A percentile compares a stretch with the other conserved stretches of the same genome.
Evolutionary conservation across 2,888 invertebrate species (phyloP).

Genomic region (Labia minor): DNA sequence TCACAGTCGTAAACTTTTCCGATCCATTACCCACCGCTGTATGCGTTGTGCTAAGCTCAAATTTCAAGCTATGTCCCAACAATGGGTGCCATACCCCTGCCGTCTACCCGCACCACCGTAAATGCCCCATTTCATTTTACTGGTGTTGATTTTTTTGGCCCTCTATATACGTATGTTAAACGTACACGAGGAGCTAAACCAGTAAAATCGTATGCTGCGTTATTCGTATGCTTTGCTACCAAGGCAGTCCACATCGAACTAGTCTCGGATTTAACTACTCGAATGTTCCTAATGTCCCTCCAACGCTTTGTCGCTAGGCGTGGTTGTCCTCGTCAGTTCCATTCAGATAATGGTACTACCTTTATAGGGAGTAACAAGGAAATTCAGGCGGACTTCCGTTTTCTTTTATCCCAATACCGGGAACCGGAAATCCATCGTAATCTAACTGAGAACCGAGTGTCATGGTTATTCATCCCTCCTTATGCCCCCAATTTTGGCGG

Average conservation of each 20-base stretch:
- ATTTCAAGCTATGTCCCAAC: background rate
- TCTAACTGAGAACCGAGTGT: constrained; percentile 22
- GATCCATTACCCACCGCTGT: background rate
- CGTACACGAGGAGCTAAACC: background rate
- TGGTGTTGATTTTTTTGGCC: background rate
- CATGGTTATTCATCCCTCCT: constrained; percentile 33
- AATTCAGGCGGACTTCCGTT: background rate
- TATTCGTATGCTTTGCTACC: constrained; percentile 24
- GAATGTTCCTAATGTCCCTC: constrained; percentile 19
- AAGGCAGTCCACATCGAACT: constrained; percentile 26
- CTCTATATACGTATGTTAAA: background rate
- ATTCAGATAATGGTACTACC: constrained; percentile 25
- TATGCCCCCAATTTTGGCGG: constrained; percentile 32
- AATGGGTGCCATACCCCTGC: background rate
- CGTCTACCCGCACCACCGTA: background rate
- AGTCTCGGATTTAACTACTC: constrained; percentile 21
- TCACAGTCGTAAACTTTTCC: background rate
- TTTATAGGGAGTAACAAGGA: constrained; percentile 18
- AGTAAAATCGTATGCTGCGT: background rate
- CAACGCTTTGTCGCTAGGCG: constrained; percentile 23
- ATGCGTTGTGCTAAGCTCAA: background rate
- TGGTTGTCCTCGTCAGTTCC: constrained; percentile 22
- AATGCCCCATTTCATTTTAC: background rate
- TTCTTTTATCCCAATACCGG: constrained; percentile 1
- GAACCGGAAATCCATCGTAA: background rate